Evolutionary conservation across 2,797 vertebrate genomes (phyloP).

Genomic region (Parauchenoglanis punctatus): DNA sequence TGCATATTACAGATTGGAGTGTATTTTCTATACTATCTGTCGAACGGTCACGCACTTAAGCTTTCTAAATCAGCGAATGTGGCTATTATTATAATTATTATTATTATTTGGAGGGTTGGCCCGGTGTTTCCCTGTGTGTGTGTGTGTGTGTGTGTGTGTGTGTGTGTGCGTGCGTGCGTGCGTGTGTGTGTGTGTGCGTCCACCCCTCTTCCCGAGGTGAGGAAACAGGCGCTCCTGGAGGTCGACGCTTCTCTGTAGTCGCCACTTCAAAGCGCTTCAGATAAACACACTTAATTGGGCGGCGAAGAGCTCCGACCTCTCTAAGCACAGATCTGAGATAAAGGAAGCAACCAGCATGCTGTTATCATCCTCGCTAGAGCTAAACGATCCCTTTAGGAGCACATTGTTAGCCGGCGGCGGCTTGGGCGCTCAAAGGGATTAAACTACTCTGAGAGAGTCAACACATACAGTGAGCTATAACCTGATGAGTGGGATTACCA

Average conservation of each 20-base stretch:
- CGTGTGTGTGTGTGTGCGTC: not conserved
- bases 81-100: not conserved
- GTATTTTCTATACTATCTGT: constrained; percentile 19
- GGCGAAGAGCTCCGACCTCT: constrained; percentile 62
- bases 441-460: constrained; percentile 41
- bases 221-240: constrained; percentile 73
- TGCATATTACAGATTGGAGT: not conserved
- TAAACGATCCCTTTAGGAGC: constrained; percentile 69
- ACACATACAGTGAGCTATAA: constrained; percentile 22
- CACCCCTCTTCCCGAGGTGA: constrained; percentile 50
- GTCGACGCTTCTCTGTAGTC: constrained; percentile 54
- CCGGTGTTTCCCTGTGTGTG: not conserved
- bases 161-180: no score
- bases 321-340: constrained; percentile 67
- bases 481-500: constrained; percentile 21
- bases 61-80: not conserved
- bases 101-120: not conserved
- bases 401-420: constrained; percentile 57
- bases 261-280: constrained; percentile 69
- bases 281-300: constrained; percentile 66
- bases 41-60: not conserved
- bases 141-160: not conserved
- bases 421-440: constrained; percentile 37
- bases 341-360: constrained; percentile 65
- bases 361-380: constrained; percentile 71